phyloP scores from a whole-genome alignment of 1,140 invertebrate genomes.

The Drosophila navojoa region DNA sequence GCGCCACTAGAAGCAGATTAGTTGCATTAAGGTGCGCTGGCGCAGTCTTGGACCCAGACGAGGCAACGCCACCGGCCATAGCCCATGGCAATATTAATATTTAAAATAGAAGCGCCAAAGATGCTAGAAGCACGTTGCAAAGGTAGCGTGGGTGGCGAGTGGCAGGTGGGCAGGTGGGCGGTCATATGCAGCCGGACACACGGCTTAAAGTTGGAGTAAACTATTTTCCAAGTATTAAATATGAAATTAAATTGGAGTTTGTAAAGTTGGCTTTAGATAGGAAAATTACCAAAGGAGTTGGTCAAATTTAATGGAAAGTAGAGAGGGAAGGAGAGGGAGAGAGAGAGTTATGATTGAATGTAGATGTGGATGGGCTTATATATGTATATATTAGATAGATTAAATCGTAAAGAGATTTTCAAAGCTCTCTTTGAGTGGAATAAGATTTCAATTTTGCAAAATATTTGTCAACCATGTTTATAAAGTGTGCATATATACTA shows the following conservation, averaged over 20 bases:
- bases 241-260: conserved; percentile 46
- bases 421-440: too few species aligned
- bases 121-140: not conserved
- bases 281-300: conserved; percentile 11
- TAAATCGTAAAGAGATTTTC: too few species aligned
- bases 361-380: not conserved
- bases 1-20: conserved; percentile 82
- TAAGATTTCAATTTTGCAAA: too few species aligned
- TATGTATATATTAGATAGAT: too few species aligned
- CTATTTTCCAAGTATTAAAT: conserved; percentile 22
- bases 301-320: not conserved
- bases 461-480: too few species aligned
- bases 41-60: conserved; percentile 9
- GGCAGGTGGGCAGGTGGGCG: too few species aligned
- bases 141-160: not conserved
- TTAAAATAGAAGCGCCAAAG: conserved; percentile 48
- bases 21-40: conserved; percentile 61
- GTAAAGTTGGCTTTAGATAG: not conserved
- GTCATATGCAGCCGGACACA: not conserved
- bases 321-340: not conserved
- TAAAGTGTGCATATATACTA: too few species aligned
- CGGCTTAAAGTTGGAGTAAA: conserved; percentile 25
- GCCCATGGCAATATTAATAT: conserved; percentile 60
- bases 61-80: conserved; percentile 2
- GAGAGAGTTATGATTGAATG: conserved; percentile 7